phyloP scores from a whole-genome alignment of 2,888 invertebrate genomes.

The Macaria notata region DNA sequence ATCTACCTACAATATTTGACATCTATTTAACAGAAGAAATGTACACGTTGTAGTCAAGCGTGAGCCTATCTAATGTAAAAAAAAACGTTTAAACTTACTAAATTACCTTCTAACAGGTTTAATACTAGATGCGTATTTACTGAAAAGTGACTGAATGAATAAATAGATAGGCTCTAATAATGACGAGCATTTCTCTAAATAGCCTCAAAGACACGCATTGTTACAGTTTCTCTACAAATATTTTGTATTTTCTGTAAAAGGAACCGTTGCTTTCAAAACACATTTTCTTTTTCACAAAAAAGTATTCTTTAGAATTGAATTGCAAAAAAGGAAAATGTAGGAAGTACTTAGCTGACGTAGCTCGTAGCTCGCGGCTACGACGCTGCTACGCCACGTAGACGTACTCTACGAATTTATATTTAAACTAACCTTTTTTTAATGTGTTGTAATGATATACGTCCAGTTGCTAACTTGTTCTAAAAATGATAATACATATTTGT shows the following conservation, averaged over 20 bases:
- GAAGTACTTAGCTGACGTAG: conserved; percentile 34
- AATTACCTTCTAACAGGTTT: too few species aligned
- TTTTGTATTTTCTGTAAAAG: conserved; percentile 14
- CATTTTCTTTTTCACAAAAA: conserved; percentile 11
- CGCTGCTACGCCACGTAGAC: conserved; percentile 33
- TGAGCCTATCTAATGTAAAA: too few species aligned
- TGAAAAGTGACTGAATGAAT: too few species aligned
- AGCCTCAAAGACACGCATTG: conserved; percentile 11
- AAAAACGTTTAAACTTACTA: too few species aligned
- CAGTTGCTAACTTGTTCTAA: too few species aligned
- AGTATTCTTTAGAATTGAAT: conserved; percentile 19
- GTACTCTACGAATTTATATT: conserved; percentile 29
- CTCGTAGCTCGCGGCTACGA: conserved; percentile 41
- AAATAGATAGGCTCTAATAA: background rate
- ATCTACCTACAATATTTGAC: too few species aligned
- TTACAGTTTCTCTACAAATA: conserved; percentile 8
- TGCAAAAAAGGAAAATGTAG: conserved; percentile 15
- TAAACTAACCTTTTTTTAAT: too few species aligned
- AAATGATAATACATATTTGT: too few species aligned
- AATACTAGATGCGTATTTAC: too few species aligned
- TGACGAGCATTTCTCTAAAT: conserved; percentile 13
- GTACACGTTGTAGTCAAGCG: too few species aligned
- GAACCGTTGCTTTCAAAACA: conserved; percentile 22
- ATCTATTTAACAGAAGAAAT: too few species aligned
- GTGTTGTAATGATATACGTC: too few species aligned